Evolutionary conservation across 2,888 invertebrate species (phyloP), one percentile per base, ranked within the genome.

Genomic region (Cheilosia scutellata): DNA sequence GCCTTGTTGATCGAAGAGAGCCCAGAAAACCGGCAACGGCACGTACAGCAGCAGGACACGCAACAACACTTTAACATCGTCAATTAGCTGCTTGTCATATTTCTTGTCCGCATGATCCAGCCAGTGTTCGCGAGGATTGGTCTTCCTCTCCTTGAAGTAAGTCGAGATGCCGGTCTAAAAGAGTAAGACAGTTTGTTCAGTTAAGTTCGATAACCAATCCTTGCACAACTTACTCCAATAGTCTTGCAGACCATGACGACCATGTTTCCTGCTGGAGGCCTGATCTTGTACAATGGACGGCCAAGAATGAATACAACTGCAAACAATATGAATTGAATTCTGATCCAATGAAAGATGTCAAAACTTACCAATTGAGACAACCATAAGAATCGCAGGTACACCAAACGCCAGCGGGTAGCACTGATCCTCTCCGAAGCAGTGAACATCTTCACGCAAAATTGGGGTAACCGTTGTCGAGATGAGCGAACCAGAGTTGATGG

Each of bases 21-120:
- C 96, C 98, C 98, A 99, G 93, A 98, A 99, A 31, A 98, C 93
- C 0, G 98, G 98, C 58, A 98, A 91, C 0, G 98, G 98, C 6
- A 97, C 91, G 90, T 96, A 98, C 47, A 98, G 93, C 71, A 95
- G 94, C 27, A 98, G 92, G 2, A 98, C 95, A 33, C 95, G 94
- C 47, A 98, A 91, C 0, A 97, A 93, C n/a, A 95, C 94, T 92
- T 96, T 97, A 3, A 97, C 95, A 88, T 98, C 98, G 4, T 93
- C 93, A 33, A 98, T 95, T 88, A 97, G 94, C 57, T 93, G 80
- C 42, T 92, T 93, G 63, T 96, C 96, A 91, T 95, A 98, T 88
- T 94, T 94, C 63, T 95, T 95, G 79, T 95, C 95, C 0, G 98
- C 96, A 90, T 96, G 94, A 90, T 98, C 98, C 86, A 99, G 92